Percentiles rank a stretch among this genome's conserved stretches.
These are phyloP conservation scores for Drosophila virilis DNA, from an alignment of 1,140 invertebrate species.

Conservation along the genomic window DNA sequence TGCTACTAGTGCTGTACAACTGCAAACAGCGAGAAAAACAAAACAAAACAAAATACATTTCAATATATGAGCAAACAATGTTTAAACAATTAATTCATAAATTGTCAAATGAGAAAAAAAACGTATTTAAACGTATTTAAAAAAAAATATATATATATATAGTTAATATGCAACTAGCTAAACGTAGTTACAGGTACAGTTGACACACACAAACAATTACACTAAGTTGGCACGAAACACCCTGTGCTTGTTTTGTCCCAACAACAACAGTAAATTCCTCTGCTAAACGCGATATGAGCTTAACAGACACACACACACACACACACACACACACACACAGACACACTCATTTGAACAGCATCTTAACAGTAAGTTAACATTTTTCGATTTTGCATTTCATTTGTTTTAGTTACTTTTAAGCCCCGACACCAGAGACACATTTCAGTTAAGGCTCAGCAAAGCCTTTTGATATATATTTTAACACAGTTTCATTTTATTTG, in stretches of 20 bases:
- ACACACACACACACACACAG: conserved; percentile 21
- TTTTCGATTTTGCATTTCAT: conserved; percentile 5
- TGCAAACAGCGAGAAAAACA: conserved; percentile 25
- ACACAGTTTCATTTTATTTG: background rate
- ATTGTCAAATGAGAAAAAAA: conserved; percentile 17
- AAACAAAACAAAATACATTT: conserved; percentile 23
- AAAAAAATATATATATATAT: conserved; percentile 10
- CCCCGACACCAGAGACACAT: conserved; percentile 10
- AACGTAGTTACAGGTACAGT: conserved; percentile 42
- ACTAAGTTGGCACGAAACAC: conserved; percentile 16
- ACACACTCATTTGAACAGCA: conserved; percentile 7
- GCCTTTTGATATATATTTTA: background rate
- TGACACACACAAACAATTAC: conserved; percentile 3
- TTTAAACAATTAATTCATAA: conserved; percentile 33
- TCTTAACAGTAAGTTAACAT: background rate
- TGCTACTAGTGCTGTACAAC: conserved; percentile 21
- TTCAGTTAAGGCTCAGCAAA: background rate
- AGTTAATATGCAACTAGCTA: conserved; percentile 42
- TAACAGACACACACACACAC: conserved; percentile 27
- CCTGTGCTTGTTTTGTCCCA: conserved; percentile 20
- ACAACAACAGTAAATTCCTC: background rate
- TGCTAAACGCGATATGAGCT: conserved; percentile 37
- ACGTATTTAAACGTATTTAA: conserved; percentile 1
- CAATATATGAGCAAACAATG: conserved; percentile 32
- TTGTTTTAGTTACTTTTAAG: conserved; percentile 14